Evolutionary conservation across 2,797 vertebrate species (phyloP), one percentile per base, ranked within the genome.

Genomic region (Odontamblyopus rebecca): DNA sequence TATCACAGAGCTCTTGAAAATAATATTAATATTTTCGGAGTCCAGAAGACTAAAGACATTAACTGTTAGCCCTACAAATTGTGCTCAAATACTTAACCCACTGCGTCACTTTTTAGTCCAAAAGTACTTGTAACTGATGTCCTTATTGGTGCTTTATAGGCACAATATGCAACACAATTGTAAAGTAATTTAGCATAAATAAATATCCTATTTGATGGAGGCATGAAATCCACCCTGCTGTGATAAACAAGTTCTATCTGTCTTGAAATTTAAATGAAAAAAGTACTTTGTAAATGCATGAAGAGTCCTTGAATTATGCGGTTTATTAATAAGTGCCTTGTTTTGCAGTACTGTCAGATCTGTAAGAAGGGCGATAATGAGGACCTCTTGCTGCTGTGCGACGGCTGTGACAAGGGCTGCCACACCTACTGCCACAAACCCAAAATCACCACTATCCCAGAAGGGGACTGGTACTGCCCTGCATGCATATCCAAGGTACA

Each of bases 391-490:
- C 94, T 99, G 71, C 94, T 99, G 72, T 99, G 98, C 85, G 98
- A 99, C 26, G 97, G 98, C 61, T 99, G 98, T 78, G 98, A 99
- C 87, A 99, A 98, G 93, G 98, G 98, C 83, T 99, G 98, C 90
- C 98, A 99, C 77, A 99, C 98, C 19, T 99, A 99, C 90, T 99
- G 98, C 92, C 98, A 99, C 88, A 95, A 96, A 81, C 98, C 98
- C 91, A 98, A 98, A 91, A 98, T 99, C 88, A 97, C 95, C 71
- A 93, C 91, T 73, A 99, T 99, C 82, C 98, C 98, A 0, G 98
- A 99, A 70, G 98, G 98, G 76, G 98, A 99, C 90, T 99, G 98
- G 98, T 99, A 98, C 93, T 99, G 98, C 90, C 98, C 98, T 2
- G 94, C 97, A 82, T 99, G 98, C 93, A 99, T 99, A 87, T 96